Percentiles rank a stretch among this genome's conserved stretches.
Evolutionary conservation across 2,113 vertebrate genomes (phyloP).

Genomic region (Oophaga pumilio): DNA sequence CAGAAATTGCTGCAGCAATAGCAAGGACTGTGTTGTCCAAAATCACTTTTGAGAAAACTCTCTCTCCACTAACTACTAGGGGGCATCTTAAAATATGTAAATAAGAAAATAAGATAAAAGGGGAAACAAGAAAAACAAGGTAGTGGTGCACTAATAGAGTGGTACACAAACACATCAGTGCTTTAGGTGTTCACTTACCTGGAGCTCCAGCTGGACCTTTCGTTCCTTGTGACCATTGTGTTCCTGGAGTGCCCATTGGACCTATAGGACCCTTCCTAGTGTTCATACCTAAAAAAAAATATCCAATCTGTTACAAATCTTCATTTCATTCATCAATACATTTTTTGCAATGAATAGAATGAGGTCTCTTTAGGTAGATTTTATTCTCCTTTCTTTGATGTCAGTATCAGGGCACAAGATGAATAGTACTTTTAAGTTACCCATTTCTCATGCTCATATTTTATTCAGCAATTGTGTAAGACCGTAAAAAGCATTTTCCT

Average conservation of each 20-base stretch:
- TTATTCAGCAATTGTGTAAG: not conserved
- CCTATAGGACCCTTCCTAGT: conserved; percentile 9
- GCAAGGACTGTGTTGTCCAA: no score
- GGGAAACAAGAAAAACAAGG: not conserved
- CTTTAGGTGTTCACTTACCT: conserved; percentile 71
- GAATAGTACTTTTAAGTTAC: not conserved
- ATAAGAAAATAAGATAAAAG: not conserved
- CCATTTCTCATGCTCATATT: not conserved
- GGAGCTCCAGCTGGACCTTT: conserved; percentile 78
- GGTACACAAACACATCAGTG: not conserved
- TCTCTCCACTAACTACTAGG: no score
- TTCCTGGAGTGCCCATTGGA: conserved; percentile 72
- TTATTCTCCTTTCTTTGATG: not conserved
- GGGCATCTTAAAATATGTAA: no score
- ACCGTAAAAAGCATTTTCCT: not conserved
- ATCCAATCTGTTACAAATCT: conserved; percentile 61
- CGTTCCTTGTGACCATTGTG: conserved; percentile 74
- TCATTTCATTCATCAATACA: not conserved
- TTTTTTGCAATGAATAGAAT: not conserved
- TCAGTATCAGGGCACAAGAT: not conserved
- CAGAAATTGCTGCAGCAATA: no score
- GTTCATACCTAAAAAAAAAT: conserved; percentile 69
- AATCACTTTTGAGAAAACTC: no score
- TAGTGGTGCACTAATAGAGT: not conserved
- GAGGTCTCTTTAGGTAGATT: not conserved